Evolutionary conservation across 2,888 invertebrate genomes (phyloP), one percentile per base, ranked within the genome.

Genomic region (Pseudococcus longispinus): DNA sequence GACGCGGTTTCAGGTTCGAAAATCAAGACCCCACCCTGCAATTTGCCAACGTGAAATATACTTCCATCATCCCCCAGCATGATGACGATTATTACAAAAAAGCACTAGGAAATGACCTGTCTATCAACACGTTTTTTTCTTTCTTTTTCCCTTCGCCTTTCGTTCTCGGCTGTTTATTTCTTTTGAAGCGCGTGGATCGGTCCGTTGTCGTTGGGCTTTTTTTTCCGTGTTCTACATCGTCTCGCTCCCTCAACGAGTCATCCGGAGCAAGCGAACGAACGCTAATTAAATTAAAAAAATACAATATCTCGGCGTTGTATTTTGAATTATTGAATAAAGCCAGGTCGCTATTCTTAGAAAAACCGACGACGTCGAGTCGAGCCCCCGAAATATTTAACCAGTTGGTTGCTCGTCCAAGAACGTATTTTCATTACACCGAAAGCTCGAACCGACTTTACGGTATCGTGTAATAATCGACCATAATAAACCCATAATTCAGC

Each of bases 101-200:
- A 60, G 65, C 84, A 84, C 32, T 60, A 84, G 84, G 84, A 84
- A 84, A 84, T 84, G 60, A 60, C 84, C 65, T 84, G 84, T 84
- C 65, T 60, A 84, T 84, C 84, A 84, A 74, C 32, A 74, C 74
- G 44, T 46, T 46, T 46, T 32, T 74, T 74, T 37, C n/a, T 18
- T 15, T 74, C 15, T 37, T 70, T 13, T 37, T 46, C 13, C 44
- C 44, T n/a, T n/a, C n/a, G n/a, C n/a, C n/a, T n/a, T 46, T 51
- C 51, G 5, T 51, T 51, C 51, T n/a, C n/a, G 1, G 15, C n/a
- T 6, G 37, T 5, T 37, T 37, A n/a, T 51, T 51, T 51, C 51
- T 51, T 51, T 51, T 51, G n/a, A 51, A n/a, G 37, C 51, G 37
- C 37, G 37, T 37, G 51, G 18, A 5, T n/a, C 51, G 51, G 51